A percentile compares a stretch with the other conserved stretches of the same genome.
phyloP scores from a whole-genome alignment of 2,113 vertebrate species.

The Oreochromis tanganicae region DNA sequence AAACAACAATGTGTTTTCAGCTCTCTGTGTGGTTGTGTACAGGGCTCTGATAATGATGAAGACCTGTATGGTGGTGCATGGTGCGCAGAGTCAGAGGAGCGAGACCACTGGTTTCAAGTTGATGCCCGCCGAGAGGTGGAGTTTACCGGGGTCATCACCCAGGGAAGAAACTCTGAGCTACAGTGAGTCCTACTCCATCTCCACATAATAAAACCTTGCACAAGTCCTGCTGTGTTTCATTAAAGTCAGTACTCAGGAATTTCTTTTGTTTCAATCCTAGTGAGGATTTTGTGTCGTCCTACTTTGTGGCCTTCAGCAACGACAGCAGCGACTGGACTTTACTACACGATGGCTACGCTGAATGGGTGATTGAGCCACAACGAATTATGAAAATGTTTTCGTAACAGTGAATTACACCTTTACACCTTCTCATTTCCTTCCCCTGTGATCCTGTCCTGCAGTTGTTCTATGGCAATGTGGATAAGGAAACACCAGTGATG shows the following conservation, averaged over 20 bases:
- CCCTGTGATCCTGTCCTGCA: slow-evolving; percentile 26
- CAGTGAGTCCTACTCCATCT: slow-evolving; percentile 66
- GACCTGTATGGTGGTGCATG: slow-evolving; percentile 87
- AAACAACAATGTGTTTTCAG: not conserved
- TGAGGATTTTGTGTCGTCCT: slow-evolving; percentile 88
- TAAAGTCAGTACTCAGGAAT: not conserved
- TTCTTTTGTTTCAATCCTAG: slow-evolving; percentile 4
- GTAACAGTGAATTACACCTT: not conserved
- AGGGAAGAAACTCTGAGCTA: slow-evolving; percentile 86
- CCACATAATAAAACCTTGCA: not conserved
- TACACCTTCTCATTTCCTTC: not conserved
- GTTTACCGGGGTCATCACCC: slow-evolving; percentile 90
- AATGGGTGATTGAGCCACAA: slow-evolving; percentile 80
- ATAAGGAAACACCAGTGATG: slow-evolving; percentile 89
- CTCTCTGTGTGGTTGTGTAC: not conserved
- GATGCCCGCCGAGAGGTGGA: slow-evolving; percentile 83
- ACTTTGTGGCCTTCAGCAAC: slow-evolving; percentile 93
- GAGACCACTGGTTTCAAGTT: slow-evolving; percentile 86
- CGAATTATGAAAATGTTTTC: not conserved
- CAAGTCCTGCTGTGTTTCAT: not conserved
- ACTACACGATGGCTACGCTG: slow-evolving; percentile 87
- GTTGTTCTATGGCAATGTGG: slow-evolving; percentile 90
- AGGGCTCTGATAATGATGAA: slow-evolving; percentile 82
- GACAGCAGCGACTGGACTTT: slow-evolving; percentile 89
- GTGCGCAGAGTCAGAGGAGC: slow-evolving; percentile 85